A percentile compares a stretch with the other conserved stretches of the same genome.
These are phyloP conservation scores for Hylia prasina DNA, from an alignment of 2,113 vertebrate species.

Conservation along the genomic window DNA sequence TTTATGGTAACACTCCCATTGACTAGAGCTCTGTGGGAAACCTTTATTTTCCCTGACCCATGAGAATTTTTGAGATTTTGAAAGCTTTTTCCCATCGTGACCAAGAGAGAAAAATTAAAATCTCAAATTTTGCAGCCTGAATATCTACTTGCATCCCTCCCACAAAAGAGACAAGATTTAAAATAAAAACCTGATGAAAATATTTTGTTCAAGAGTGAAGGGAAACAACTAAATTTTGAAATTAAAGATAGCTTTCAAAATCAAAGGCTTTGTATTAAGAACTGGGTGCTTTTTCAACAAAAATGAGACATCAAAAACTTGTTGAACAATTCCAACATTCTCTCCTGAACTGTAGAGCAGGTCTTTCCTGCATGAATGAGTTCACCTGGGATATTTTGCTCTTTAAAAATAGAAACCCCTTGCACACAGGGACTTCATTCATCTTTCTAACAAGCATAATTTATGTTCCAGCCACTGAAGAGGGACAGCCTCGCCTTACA, in stretches of 20 bases:
- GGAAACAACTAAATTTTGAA: neutral
- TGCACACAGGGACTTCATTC: neutral
- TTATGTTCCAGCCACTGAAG: neutral
- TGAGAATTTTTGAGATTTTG: neutral
- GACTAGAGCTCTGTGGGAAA: conserved; percentile 31
- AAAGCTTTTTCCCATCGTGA: neutral
- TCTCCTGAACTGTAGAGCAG: neutral
- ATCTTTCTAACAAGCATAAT: neutral
- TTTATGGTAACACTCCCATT: conserved; percentile 39
- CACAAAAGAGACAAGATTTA: neutral
- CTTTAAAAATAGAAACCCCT: neutral
- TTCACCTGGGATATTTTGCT: neutral
- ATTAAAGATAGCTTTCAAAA: neutral
- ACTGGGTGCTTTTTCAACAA: neutral
- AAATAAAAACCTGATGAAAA: neutral
- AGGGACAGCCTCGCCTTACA: neutral
- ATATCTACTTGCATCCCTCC: neutral
- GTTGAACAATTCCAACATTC: neutral
- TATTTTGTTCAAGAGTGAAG: neutral
- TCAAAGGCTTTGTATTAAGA: neutral
- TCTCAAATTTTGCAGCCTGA: neutral
- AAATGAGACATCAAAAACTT: neutral
- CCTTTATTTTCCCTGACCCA: neutral
- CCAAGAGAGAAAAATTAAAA: neutral
- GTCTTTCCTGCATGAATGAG: neutral